phyloP scores from a whole-genome alignment of 2,888 invertebrate genomes.

The Adineta ricciae region DNA sequence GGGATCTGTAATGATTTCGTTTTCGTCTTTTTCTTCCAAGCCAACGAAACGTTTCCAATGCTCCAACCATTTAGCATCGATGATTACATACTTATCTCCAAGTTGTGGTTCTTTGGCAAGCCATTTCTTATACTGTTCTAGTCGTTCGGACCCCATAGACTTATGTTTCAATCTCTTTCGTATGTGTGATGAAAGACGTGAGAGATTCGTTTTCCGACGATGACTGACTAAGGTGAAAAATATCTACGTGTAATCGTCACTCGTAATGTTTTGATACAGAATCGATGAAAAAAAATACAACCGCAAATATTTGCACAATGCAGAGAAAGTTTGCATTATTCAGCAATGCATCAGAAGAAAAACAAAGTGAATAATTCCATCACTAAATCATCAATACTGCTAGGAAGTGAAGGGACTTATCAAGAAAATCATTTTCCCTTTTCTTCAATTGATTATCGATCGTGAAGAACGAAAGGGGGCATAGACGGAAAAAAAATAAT shows the following conservation, averaged over 20 bases:
- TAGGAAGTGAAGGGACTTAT: no score
- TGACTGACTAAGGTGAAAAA: neutral
- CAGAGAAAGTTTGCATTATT: neutral
- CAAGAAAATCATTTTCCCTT: no score
- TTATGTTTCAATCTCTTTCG: neutral
- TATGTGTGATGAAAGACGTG: no score
- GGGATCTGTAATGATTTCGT: neutral
- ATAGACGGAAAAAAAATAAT: neutral
- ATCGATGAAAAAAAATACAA: neutral
- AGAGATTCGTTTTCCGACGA: neutral
- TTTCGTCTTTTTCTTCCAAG: neutral
- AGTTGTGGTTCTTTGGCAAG: neutral
- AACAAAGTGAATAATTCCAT: no score
- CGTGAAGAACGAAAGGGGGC: no score
- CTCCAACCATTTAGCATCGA: constrained; percentile 52
- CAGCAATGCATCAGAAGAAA: neutral
- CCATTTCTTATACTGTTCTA: neutral
- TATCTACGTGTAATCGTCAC: neutral
- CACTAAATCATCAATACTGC: neutral
- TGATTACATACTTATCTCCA: constrained; percentile 36
- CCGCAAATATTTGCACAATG: neutral
- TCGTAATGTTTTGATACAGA: neutral
- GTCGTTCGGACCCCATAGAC: neutral
- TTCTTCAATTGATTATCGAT: no score
- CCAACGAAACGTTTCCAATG: constrained; percentile 53